Evolutionary conservation across 30 jellyfish, hydroid and myxozoan species (phyloP), one percentile per base, ranked within the genome.

Genomic region (Cassiopea andromeda): DNA sequence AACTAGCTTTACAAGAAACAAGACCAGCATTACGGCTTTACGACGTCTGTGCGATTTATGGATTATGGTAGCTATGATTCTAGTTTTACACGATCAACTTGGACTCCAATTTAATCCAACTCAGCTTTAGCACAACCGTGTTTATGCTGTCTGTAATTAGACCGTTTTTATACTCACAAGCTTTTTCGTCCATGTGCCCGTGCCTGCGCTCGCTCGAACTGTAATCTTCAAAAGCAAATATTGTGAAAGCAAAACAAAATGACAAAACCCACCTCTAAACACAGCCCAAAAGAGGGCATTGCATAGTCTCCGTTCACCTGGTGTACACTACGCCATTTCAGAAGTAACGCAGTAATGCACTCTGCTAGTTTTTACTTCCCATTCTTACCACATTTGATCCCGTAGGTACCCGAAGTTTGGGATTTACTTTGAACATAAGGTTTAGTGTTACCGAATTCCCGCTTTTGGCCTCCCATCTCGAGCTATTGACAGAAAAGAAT

Each of bases 61-160:
- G 92, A 49, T 84, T 84, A 84, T 75, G 57, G 54, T 57, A 47
- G 92, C 78, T 38, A 44, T 84, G 79, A 84, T 70, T 84, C 85
- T 84, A 58, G 77, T 48, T 57, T 38, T 27, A 71, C 85, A 68
- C 61, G 72, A 84, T 84, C 92, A 70, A 44, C 44, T 46, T 69
- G 83, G 92, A 48, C 92, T 84, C 85, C 92, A 84, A 2, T 19
- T 48, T 84, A 84, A 84, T 84, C 92, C 92, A 73, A 45, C 64
- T 45, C 2, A 84, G 92, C 86, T 77, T 60, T 49, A 18, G 15
- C 50, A 77, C 7, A 49, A 77, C 74, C 86, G 48, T 77, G 86
- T 77, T 77, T 77, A 77, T 84, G 38, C 92, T 12, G 14, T 82
- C 60, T 54, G 44, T 19, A 70, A 80, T 67, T 60, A 44, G 80